Percentiles rank a stretch among this genome's conserved stretches.
Conservation (phyloP, 2,113 vertebrate genomes). For the Salvelinus alpinus region DNA sequence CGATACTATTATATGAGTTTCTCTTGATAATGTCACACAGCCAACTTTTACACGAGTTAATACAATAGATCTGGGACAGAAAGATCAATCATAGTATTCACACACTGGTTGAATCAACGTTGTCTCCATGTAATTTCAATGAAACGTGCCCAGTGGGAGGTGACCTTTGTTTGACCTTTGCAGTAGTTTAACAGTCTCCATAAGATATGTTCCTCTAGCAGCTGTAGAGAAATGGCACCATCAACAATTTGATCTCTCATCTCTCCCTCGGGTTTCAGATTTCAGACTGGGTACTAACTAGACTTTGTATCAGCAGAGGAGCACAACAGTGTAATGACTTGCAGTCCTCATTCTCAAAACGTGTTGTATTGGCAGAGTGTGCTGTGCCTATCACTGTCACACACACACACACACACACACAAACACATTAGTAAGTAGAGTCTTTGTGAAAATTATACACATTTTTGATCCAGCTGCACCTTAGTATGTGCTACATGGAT, state of each 20-base stretch:
- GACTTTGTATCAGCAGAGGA: conserved; percentile 56
- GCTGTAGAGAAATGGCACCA: conserved; percentile 47
- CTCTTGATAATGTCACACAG: not conserved
- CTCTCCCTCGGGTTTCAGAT: conserved; percentile 62
- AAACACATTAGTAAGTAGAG: not conserved
- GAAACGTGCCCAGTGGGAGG: not conserved
- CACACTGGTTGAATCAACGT: no score
- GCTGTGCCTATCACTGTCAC: conserved; percentile 13
- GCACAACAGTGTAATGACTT: conserved; percentile 66
- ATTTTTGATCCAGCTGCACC: conserved; percentile 64
- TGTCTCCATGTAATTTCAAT: not conserved
- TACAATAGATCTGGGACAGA: not conserved
- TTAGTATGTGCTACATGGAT: conserved; percentile 70
- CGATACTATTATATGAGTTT: no score
- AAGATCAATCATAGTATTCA: conserved; percentile 20
- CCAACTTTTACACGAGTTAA: not conserved
- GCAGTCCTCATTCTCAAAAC: conserved; percentile 58
- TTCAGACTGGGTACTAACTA: conserved; percentile 53
- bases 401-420: conserved; percentile 23
- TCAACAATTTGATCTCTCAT: conserved; percentile 63
- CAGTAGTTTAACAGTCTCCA: not conserved
- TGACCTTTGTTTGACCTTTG: not conserved
- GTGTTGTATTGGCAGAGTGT: conserved; percentile 54
- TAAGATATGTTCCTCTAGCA: conserved; percentile 22
- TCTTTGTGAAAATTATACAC: not conserved